Percentiles rank a stretch among this genome's conserved stretches.
Evolutionary conservation across 2,888 invertebrate species (phyloP).

Genomic region (Notodonta ziczac): DNA sequence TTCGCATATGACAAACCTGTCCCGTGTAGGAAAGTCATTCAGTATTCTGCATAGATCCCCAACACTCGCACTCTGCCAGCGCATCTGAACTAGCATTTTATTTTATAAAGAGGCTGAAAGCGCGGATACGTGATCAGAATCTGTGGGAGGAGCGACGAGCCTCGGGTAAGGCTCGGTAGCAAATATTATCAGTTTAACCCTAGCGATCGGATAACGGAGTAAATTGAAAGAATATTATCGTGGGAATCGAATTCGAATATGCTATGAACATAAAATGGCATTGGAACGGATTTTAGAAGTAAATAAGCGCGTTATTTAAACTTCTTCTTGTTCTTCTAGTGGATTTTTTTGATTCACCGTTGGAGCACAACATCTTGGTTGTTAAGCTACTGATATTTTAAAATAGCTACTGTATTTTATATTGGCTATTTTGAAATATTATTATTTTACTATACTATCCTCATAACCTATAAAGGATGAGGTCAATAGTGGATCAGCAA

Average conservation of each 20-base stretch:
- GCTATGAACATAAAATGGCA: not conserved
- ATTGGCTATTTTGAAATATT: too few species aligned
- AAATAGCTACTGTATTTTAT: too few species aligned
- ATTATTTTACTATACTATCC: too few species aligned
- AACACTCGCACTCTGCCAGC: not conserved
- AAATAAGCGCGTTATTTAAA: too few species aligned
- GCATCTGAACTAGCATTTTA: not conserved
- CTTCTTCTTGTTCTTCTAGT: too few species aligned
- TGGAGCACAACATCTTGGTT: too few species aligned
- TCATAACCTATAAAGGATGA: too few species aligned
- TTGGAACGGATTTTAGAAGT: not conserved
- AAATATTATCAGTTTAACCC: conserved; percentile 3
- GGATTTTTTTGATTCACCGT: too few species aligned
- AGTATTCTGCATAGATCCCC: conserved; percentile 1
- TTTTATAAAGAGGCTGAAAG: conserved; percentile 5
- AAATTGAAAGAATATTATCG: conserved; percentile 5
- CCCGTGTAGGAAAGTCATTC: not conserved
- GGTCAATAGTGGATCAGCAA: too few species aligned
- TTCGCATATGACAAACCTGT: not conserved
- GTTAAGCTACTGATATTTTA: too few species aligned
- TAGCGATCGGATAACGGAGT: conserved; percentile 1
- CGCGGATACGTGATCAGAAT: conserved; percentile 2
- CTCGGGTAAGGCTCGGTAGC: not conserved
- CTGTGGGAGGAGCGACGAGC: not conserved
- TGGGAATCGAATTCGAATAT: not conserved